Evolutionary conservation across 2,797 vertebrate genomes (phyloP), one percentile per base, ranked within the genome.

Genomic region (Peromyscus nudipes): DNA sequence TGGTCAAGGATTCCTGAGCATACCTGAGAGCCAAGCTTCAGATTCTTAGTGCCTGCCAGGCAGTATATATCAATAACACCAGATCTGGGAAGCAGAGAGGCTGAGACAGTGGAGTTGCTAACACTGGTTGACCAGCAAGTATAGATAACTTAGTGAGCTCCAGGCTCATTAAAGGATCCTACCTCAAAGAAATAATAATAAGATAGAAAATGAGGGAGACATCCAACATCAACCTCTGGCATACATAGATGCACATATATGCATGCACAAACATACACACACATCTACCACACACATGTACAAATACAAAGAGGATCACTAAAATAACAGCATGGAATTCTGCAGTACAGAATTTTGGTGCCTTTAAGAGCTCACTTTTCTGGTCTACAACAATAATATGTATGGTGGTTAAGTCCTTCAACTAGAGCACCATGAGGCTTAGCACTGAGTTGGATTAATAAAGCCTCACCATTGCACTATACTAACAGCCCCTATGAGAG

Each of bases 401-500:
- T 65, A 40, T 75, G 27, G 60, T 21, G 14, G 31, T 64, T 62
- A 90, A 89, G 84, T 79, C 87, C 71, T 91, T 94, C 73, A 65
- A 29, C 80, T 73, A n/a, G 16, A 52, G 49, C 87, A 64, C 55
- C 84, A 69, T 16, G 43, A 75, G 37, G 40, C 89, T 90, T 69
- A 96, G 29, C 90, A 77, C 43, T 49, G 6, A 75, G 67, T 86
- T 31, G 0, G 4, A 81, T 91, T 91, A 87, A 93, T 83, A 95
- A 92, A 94, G 23, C 3, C 13, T 62, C 49, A n/a, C 73, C 46
- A 52, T 76, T 92, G 57, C 34, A 82, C 64, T 69, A 31, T 77
- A 65, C 40, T 84, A 92, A 96, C 4, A 76, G 67, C 64, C 31
- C 37, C 89, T 89, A 1, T 16, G 91, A 92, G 69, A 92, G 64